A percentile compares a stretch with the other conserved stretches of the same genome.
These are phyloP conservation scores for Vandiemenella viatica DNA, from an alignment of 2,888 invertebrate genomes.

Conservation along the genomic window DNA sequence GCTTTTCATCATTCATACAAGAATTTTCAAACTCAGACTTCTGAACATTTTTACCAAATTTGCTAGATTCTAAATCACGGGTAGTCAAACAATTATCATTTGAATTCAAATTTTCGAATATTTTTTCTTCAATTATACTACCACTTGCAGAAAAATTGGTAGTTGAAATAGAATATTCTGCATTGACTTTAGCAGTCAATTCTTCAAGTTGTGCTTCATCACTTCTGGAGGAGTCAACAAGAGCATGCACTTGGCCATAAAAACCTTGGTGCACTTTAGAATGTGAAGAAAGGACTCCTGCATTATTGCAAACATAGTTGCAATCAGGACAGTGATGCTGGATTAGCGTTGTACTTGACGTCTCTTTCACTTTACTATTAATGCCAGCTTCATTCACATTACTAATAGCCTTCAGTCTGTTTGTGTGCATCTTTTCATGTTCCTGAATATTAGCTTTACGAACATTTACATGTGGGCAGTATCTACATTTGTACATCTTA, in stretches of 20 bases:
- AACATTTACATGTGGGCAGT: conserved; percentile 71
- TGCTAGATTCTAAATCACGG: not conserved
- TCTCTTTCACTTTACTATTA: not conserved
- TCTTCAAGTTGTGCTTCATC: conserved; percentile 51
- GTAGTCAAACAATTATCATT: not conserved
- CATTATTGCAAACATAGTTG: conserved; percentile 61
- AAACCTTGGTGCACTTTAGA: conserved; percentile 55
- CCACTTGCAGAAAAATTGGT: not conserved
- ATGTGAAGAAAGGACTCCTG: conserved; percentile 33
- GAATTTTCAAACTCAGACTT: not conserved
- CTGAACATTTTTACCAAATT: not conserved
- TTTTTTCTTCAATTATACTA: not conserved
- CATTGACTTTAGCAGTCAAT: conserved; percentile 21
- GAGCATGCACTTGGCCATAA: conserved; percentile 54
- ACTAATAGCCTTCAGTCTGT: not conserved
- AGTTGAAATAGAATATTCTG: conserved; percentile 3
- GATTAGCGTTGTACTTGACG: conserved; percentile 8
- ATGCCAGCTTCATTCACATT: conserved; percentile 1
- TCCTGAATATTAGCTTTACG: conserved; percentile 64
- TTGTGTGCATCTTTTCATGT: conserved; percentile 63
- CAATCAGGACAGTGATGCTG: conserved; percentile 54
- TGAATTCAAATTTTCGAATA: not conserved
- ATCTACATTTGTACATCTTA: conserved; percentile 72
- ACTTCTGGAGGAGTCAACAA: conserved; percentile 45
- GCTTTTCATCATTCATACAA: not conserved